Evolutionary conservation across 2,113 vertebrate genomes (phyloP).

Genomic region (Semnornis frantzii): DNA sequence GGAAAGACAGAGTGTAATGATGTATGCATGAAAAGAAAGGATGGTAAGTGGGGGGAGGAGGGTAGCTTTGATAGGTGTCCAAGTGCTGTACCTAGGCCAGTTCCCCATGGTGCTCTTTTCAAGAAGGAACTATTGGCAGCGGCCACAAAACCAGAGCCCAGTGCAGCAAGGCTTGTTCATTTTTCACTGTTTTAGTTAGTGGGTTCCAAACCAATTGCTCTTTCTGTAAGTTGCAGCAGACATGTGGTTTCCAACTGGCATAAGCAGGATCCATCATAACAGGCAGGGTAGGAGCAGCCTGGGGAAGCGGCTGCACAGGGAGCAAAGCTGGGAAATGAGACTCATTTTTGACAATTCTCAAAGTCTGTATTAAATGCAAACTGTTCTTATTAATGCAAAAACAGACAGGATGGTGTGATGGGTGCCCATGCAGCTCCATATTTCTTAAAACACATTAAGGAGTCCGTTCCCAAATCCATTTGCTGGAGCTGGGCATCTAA

Average conservation of each 20-base stretch:
- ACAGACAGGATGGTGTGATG: background rate
- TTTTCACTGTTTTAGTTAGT: background rate
- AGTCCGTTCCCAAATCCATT: background rate
- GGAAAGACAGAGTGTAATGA: background rate
- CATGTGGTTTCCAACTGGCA: background rate
- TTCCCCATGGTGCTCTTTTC: background rate
- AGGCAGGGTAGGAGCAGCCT: background rate
- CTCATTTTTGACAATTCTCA: background rate
- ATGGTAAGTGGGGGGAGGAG: background rate
- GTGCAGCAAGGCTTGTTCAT: background rate
- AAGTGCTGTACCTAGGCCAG: background rate
- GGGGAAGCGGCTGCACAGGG: background rate
- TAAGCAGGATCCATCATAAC: background rate
- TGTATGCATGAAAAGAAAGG: background rate
- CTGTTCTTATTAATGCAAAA: background rate
- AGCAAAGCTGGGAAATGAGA: background rate
- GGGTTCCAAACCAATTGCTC: background rate
- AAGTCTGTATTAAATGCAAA: background rate
- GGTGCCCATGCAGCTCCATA: background rate
- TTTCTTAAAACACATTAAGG: background rate
- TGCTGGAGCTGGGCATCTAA: background rate
- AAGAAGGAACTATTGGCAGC: background rate
- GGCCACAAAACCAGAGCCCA: background rate
- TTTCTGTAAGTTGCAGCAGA: background rate
- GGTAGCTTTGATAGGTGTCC: background rate